phyloP scores from a whole-genome alignment of 2,888 invertebrate species.

The Ornithoptera alexandrae region DNA sequence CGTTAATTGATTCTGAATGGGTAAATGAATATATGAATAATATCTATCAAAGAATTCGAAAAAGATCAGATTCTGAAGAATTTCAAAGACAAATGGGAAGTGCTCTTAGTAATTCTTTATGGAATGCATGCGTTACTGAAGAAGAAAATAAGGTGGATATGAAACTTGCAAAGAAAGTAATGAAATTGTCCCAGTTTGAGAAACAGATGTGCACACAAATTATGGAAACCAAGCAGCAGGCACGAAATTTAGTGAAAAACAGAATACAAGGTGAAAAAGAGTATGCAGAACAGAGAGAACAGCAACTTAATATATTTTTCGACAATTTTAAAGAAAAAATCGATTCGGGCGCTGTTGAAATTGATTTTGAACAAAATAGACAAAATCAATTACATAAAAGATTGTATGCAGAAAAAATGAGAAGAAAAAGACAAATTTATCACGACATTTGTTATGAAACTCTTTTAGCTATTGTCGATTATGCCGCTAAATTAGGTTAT shows the following conservation, averaged over 20 bases:
- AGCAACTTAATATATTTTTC: conserved; percentile 68
- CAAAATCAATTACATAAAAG: conserved; percentile 74
- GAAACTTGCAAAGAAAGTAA: conserved; percentile 76
- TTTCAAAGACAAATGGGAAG: conserved; percentile 75
- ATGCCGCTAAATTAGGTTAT: conserved; percentile 75
- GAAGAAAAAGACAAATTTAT: conserved; percentile 68
- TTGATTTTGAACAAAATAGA: conserved; percentile 75
- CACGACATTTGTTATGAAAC: conserved; percentile 76
- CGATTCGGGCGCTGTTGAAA: conserved; percentile 69
- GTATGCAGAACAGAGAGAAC: conserved; percentile 71
- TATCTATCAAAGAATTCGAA: conserved; percentile 66
- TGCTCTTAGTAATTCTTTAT: conserved; percentile 70
- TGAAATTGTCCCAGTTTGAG: conserved; percentile 83
- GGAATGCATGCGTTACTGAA: conserved; percentile 74
- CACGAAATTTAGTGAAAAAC: conserved; percentile 76
- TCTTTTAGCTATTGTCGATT: conserved; percentile 77
- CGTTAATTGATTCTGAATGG: conserved; percentile 60
- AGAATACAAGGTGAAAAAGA: conserved; percentile 73
- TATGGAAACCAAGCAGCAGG: conserved; percentile 81
- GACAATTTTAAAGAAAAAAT: conserved; percentile 67
- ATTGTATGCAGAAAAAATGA: conserved; percentile 77
- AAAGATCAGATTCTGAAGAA: conserved; percentile 62
- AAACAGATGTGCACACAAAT: conserved; percentile 83
- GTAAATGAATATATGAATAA: conserved; percentile 72
- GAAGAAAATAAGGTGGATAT: conserved; percentile 76